Conservation (phyloP, 1,140 invertebrate species). For the Leptinotarsa lineolata region DNA sequence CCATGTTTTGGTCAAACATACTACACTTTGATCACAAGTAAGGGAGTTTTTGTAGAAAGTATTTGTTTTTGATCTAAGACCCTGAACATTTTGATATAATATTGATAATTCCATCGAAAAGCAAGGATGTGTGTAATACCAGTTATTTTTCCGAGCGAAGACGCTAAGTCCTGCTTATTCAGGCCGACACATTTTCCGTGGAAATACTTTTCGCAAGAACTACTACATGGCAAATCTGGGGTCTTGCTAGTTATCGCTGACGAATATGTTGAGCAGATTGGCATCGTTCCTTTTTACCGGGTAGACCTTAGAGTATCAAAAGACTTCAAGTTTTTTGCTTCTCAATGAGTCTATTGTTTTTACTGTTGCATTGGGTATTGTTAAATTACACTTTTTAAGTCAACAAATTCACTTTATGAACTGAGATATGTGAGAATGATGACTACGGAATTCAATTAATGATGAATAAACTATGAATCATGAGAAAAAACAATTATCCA, state of each 20-base stretch:
- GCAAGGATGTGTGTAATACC: too few relatives aligned
- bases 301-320: neutral
- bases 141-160: too few relatives aligned
- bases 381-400: neutral
- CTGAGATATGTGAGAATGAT: neutral
- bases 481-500: too few relatives aligned
- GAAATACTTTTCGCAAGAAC: slow-evolving; percentile 4
- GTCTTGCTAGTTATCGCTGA: neutral
- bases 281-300: slow-evolving; percentile 10
- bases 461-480: too few relatives aligned
- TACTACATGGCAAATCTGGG: neutral
- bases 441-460: too few relatives aligned
- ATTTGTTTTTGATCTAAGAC: too few relatives aligned
- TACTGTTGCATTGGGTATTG: neutral
- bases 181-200: slow-evolving; percentile 7
- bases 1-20: too few relatives aligned
- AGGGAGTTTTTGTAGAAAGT: too few relatives aligned
- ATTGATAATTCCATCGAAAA: too few relatives aligned
- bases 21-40: too few relatives aligned
- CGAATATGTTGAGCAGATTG: slow-evolving; percentile 2
- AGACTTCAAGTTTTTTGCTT: neutral
- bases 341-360: neutral
- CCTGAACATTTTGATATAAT: too few relatives aligned
- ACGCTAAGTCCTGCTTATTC: neutral
- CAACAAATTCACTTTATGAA: neutral